A percentile compares a stretch with the other conserved stretches of the same genome.
Conservation (phyloP, 2,113 vertebrate genomes). For the Tiliqua scincoides region DNA sequence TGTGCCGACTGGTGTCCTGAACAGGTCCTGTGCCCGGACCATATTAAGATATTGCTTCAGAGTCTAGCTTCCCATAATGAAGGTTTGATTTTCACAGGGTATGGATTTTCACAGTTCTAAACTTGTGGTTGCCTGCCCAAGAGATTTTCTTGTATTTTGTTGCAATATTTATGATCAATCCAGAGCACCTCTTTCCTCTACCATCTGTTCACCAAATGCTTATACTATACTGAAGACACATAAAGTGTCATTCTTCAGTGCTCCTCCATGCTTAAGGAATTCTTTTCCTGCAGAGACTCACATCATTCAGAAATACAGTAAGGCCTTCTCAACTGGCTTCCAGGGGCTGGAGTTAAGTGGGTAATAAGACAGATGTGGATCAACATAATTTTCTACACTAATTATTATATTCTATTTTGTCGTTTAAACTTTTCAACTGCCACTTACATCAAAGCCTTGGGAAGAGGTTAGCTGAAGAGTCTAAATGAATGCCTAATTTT, state of each 20-base stretch:
- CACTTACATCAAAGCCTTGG: background rate
- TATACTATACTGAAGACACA: background rate
- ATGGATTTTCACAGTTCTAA: background rate
- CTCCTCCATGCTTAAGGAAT: background rate
- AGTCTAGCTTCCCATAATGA: background rate
- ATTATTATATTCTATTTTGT: background rate
- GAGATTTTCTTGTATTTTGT: background rate
- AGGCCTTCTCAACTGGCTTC: background rate
- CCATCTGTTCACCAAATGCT: background rate
- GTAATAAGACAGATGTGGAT: background rate
- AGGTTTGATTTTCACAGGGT: background rate
- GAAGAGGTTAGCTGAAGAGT: background rate
- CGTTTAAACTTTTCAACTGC: background rate
- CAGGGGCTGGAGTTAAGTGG: background rate
- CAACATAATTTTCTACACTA: background rate
- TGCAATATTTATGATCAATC: no score
- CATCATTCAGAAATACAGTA: background rate
- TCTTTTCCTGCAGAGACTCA: background rate
- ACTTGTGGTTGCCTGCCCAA: background rate
- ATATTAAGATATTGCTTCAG: background rate
- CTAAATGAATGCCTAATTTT: background rate
- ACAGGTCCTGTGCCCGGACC: background rate
- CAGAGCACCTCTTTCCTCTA: background rate
- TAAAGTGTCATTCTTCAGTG: background rate
- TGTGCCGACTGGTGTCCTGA: background rate